phyloP scores from a whole-genome alignment of 2,797 vertebrate species.

The Leptodactylus fallax region DNA sequence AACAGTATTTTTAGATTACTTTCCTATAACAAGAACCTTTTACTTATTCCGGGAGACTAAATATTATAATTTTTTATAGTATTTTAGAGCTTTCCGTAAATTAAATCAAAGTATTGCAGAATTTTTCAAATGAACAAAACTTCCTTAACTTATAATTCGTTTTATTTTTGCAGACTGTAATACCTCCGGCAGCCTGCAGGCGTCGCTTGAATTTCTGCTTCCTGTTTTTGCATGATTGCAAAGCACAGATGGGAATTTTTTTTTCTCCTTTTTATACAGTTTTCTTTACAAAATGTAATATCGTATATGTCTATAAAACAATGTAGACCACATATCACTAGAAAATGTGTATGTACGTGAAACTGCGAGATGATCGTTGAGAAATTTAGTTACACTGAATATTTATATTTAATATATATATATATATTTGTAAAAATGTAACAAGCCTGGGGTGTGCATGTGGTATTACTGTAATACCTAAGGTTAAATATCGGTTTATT shows the following conservation, averaged over 20 bases:
- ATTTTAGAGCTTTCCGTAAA: too few species aligned
- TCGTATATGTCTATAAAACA: constrained; percentile 23
- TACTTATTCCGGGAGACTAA: not conserved
- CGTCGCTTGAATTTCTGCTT: not conserved
- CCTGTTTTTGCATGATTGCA: not conserved
- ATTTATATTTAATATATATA: constrained; percentile 3
- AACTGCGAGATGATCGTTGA: not conserved
- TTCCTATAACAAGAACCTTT: not conserved
- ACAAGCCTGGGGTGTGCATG: constrained; percentile 29
- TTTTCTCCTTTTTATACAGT: not conserved
- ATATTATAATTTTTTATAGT: not conserved
- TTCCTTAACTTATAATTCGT: not conserved
- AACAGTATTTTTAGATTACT: not conserved
- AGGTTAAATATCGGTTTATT: constrained; percentile 16
- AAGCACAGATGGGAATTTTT: constrained; percentile 2
- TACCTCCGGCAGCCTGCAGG: constrained; percentile 26
- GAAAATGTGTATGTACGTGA: constrained; percentile 2
- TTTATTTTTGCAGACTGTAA: constrained; percentile 9
- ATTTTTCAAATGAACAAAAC: not conserved
- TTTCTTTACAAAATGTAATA: constrained; percentile 30
- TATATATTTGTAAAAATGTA: constrained; percentile 24
- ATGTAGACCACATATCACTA: constrained; percentile 26
- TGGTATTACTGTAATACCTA: constrained; percentile 31
- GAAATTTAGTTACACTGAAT: not conserved
- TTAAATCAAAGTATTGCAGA: not conserved